Percentiles rank a stretch among this genome's conserved stretches.
phyloP scores from a whole-genome alignment of 2,797 vertebrate genomes.

The Hephaestus fuliginosus region DNA sequence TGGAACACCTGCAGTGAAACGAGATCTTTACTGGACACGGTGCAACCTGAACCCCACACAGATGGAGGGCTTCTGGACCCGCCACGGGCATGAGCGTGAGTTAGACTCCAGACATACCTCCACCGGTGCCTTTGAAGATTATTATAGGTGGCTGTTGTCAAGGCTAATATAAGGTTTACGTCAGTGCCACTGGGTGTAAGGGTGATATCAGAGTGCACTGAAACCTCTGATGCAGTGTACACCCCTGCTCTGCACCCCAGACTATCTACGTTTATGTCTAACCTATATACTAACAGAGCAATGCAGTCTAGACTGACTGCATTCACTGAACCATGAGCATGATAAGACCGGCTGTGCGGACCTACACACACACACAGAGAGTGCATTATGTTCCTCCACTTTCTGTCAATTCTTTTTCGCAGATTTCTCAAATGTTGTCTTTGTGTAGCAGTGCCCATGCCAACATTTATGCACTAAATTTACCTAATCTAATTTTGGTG shows the following conservation, averaged over 20 bases:
- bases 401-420: no score
- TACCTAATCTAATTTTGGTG: not conserved
- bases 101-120: slow-evolving; percentile 70
- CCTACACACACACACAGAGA: not conserved
- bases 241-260: not conserved
- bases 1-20: slow-evolving; percentile 88
- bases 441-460: not conserved
- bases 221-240: slow-evolving; percentile 36
- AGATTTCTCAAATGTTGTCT: not conserved
- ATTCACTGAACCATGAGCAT: not conserved
- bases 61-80: slow-evolving; percentile 52
- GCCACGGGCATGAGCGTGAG: slow-evolving; percentile 38
- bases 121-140: slow-evolving; percentile 79
- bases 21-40: slow-evolving; percentile 83
- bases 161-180: slow-evolving; percentile 72
- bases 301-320: slow-evolving; percentile 22
- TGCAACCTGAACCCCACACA: slow-evolving; percentile 81
- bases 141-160: slow-evolving; percentile 80
- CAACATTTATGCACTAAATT: not conserved
- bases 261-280: slow-evolving; percentile 27
- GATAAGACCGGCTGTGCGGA: slow-evolving; percentile 21
- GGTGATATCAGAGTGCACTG: slow-evolving; percentile 55
- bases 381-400: not conserved
- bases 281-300: slow-evolving; percentile 15
- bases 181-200: slow-evolving; percentile 68